These are phyloP conservation scores for Parambassis ranga DNA, from an alignment of 2,797 vertebrate genomes.

Conservation along the genomic window DNA sequence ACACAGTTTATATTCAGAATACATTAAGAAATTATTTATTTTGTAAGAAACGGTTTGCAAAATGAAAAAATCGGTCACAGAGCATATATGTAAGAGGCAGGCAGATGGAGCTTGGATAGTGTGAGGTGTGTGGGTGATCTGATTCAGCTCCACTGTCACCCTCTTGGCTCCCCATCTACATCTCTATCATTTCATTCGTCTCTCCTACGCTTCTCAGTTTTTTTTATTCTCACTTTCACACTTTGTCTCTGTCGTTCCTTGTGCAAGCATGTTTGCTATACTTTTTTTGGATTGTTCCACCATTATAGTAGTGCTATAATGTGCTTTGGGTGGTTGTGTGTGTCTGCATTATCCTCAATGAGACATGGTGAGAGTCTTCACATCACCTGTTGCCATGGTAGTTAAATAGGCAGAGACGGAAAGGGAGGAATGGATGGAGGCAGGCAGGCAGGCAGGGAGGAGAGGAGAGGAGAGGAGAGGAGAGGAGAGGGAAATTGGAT, in stretches of 20 bases:
- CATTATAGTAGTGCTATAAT: slow-evolving; percentile 22
- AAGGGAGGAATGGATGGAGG: slow-evolving; percentile 61
- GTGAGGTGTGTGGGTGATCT: slow-evolving; percentile 46
- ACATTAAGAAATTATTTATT: too few species aligned
- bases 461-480: slow-evolving; percentile 35
- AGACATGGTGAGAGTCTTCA: slow-evolving; percentile 68
- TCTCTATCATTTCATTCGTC: slow-evolving; percentile 52
- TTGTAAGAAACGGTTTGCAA: neutral
- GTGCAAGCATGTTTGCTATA: slow-evolving; percentile 33
- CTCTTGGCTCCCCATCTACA: slow-evolving; percentile 36
- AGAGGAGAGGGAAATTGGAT: slow-evolving; percentile 55
- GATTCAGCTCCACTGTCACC: slow-evolving; percentile 37
- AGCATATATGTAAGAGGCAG: slow-evolving; percentile 7
- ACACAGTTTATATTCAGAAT: too few species aligned
- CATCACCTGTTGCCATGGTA: slow-evolving; percentile 83
- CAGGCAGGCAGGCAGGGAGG: slow-evolving; percentile 30
- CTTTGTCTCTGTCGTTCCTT: slow-evolving; percentile 40
- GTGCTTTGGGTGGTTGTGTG: slow-evolving; percentile 1
- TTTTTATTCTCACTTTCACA: slow-evolving; percentile 57
- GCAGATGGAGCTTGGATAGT: slow-evolving; percentile 51
- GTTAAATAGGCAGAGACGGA: slow-evolving; percentile 71
- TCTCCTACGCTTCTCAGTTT: slow-evolving; percentile 35
- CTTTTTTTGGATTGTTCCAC: slow-evolving; percentile 37
- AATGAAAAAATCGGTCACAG: neutral
- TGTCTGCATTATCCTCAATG: slow-evolving; percentile 50